Evolutionary conservation across 2,888 invertebrate genomes (phyloP).

Genomic region (Acronicta aceris): DNA sequence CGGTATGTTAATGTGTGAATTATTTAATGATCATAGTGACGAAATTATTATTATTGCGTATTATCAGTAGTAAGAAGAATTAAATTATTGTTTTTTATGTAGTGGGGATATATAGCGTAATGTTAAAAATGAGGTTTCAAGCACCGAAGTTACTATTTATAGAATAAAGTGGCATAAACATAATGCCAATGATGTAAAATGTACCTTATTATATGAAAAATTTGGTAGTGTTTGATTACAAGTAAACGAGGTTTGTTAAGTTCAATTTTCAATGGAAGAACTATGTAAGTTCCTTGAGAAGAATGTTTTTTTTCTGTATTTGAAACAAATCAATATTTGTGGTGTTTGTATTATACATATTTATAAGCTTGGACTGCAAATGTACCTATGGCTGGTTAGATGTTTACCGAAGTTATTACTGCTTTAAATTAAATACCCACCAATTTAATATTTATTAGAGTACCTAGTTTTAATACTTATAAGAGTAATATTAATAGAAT

Average conservation of each 20-base stretch:
- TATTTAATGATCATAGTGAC: slow-evolving; percentile 8
- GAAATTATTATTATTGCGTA: slow-evolving; percentile 18
- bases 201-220: no score
- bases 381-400: slow-evolving; percentile 13
- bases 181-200: not conserved
- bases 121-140: not conserved
- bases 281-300: not conserved
- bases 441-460: slow-evolving; percentile 38
- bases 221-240: no score
- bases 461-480: slow-evolving; percentile 7
- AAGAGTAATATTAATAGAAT: slow-evolving; percentile 11
- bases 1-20: slow-evolving; percentile 52
- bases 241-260: not conserved
- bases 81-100: slow-evolving; percentile 35
- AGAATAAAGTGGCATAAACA: not conserved
- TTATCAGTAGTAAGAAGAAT: slow-evolving; percentile 12
- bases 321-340: slow-evolving; percentile 4
- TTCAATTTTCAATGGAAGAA: slow-evolving; percentile 24
- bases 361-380: slow-evolving; percentile 16
- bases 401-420: slow-evolving; percentile 29
- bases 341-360: slow-evolving; percentile 16
- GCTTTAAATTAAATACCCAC: slow-evolving; percentile 51
- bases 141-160: not conserved
- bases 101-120: not conserved
- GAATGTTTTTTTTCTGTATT: slow-evolving; percentile 3